Percentiles rank a stretch among this genome's conserved stretches.
These are phyloP conservation scores for Acanthococcus lagerstroemiae DNA, from an alignment of 2,888 invertebrate genomes.

Conservation along the genomic window DNA sequence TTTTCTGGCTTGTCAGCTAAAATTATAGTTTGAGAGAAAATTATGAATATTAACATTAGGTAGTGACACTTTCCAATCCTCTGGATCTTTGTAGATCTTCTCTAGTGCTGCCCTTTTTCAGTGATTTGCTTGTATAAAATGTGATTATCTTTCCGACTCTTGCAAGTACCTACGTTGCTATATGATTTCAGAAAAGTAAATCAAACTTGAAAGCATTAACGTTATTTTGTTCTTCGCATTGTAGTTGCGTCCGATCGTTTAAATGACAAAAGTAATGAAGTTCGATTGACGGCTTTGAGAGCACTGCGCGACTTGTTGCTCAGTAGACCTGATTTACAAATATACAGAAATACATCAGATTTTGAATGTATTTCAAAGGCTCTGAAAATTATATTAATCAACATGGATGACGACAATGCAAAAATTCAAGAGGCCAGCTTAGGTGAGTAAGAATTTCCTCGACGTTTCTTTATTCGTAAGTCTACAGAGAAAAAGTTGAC, in stretches of 20 bases:
- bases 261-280: constrained; percentile 6
- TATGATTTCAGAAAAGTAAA: background rate
- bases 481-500: background rate
- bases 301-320: background rate
- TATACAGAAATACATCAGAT: background rate
- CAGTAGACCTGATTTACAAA: background rate
- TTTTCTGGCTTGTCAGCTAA: no score
- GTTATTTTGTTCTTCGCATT: background rate
- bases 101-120: no score
- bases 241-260: background rate
- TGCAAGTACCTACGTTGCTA: background rate
- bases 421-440: background rate
- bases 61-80: no score
- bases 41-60: no score
- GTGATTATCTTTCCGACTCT: no score
- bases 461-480: background rate
- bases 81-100: no score
- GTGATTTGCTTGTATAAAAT: no score
- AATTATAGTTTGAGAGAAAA: no score
- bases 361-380: background rate
- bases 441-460: background rate
- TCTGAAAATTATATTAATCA: background rate
- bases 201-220: background rate
- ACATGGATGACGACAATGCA: background rate
- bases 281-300: background rate